Evolutionary conservation across 2,888 invertebrate species (phyloP), one percentile per base, ranked within the genome.

Genomic region (Helicoverpa assulta): DNA sequence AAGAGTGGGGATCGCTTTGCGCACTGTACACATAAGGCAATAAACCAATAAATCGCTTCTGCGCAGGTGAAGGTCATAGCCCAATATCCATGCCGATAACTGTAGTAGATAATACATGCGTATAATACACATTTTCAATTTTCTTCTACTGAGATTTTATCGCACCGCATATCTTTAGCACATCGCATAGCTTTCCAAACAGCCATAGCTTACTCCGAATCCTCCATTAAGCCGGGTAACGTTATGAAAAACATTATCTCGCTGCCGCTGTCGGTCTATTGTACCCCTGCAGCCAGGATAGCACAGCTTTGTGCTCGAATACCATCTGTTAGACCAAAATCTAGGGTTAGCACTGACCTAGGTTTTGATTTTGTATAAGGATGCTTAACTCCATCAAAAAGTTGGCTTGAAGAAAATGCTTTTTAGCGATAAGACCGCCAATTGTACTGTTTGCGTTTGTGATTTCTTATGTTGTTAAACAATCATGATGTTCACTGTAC

Each of bases 221-320:
- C 77, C 77, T 78, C 76, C 79, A 80, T 84, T 79, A 77, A 78
- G 71, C 81, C 62, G 73, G 78, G 85, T 82, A 83, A 84, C 84
- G 88, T 85, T 88, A 89, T 89, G 90, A 89, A 88, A 89, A 90
- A 89, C 88, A 89, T 90, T 89, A 90, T 90, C 90, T 86, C 73
- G 59, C 60, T 64, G 69, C 70, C 72, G 67, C 70, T 77, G 81
- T 61, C 67, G 56, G 76, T 69, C 84, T 74, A 88, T 90, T 90
- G 89, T 90, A 82, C 85, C 76, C 76, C 78, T 78, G 83, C 81
- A 81, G 70, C 79, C 78, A 59, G 76, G 67, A 79, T 75, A 78
- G 80, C 81, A 76, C 73, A 78, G 84, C 80, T 85, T 86, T 87
- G 84, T 85, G 65, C 74, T 68, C 77, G 76, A 74, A 72, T 69